A percentile compares a stretch with the other conserved stretches of the same genome.
Conservation (phyloP, 1,140 invertebrate genomes). For the Bradysia coprophila region DNA sequence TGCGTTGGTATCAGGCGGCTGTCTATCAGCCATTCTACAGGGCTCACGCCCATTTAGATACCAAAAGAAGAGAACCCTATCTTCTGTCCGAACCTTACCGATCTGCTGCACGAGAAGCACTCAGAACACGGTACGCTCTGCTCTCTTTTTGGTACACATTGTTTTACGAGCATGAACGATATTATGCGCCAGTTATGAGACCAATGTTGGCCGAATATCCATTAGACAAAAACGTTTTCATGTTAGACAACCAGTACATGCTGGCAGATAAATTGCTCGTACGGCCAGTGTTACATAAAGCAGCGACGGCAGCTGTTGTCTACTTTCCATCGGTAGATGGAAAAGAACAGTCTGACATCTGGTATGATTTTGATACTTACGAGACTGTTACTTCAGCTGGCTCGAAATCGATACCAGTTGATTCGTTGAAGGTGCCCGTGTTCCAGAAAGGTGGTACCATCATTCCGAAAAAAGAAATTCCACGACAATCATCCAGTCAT, state of each 20-base stretch:
- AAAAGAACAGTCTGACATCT: slow-evolving; percentile 33
- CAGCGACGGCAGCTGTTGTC: slow-evolving; percentile 58
- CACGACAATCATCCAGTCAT: slow-evolving; percentile 65
- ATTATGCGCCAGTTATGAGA: slow-evolving; percentile 67
- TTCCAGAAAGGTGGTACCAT: slow-evolving; percentile 91
- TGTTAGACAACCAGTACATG: slow-evolving; percentile 67
- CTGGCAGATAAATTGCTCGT: slow-evolving; percentile 71
- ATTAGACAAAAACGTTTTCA: slow-evolving; percentile 53
- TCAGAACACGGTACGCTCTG: slow-evolving; percentile 68
- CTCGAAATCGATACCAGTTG: slow-evolving; percentile 40
- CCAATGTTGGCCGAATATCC: slow-evolving; percentile 86
- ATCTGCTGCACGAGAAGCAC: slow-evolving; percentile 55
- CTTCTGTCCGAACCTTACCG: slow-evolving; percentile 68
- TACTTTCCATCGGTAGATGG: slow-evolving; percentile 70
- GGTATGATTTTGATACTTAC: slow-evolving; percentile 85
- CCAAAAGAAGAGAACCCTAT: slow-evolving; percentile 92
- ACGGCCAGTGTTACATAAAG: slow-evolving; percentile 70
- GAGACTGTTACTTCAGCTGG: slow-evolving; percentile 36
- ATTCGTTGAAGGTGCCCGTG: slow-evolving; percentile 64
- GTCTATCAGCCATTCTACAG: slow-evolving; percentile 42
- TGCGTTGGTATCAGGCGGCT: slow-evolving; percentile 82
- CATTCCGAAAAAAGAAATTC: slow-evolving; percentile 76
- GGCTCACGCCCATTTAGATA: slow-evolving; percentile 62
- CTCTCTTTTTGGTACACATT: slow-evolving; percentile 77
- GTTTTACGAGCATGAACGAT: slow-evolving; percentile 76